Conservation (phyloP, 2,797 vertebrate species). For the Scarus forsteni region DNA sequence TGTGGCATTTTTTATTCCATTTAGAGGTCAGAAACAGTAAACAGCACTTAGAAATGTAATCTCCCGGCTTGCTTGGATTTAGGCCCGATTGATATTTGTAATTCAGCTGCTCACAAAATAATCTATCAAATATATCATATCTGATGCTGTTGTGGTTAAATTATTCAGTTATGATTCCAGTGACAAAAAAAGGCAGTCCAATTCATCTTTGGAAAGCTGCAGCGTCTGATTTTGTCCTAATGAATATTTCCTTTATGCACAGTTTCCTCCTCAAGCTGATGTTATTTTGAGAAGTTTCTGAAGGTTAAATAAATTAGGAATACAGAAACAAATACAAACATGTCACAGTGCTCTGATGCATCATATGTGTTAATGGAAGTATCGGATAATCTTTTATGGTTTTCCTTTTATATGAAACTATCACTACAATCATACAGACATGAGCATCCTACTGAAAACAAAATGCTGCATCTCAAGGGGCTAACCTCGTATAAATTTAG, state of each 20-base stretch:
- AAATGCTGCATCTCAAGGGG: no score
- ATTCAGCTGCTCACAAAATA: constrained; percentile 20
- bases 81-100: constrained; percentile 39
- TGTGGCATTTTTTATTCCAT: constrained; percentile 39
- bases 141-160: constrained; percentile 12
- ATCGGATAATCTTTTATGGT: no score
- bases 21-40: constrained; percentile 50
- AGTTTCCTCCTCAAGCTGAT: constrained; percentile 26
- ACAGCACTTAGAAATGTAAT: constrained; percentile 51
- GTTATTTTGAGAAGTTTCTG: neutral
- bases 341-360: no score
- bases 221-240: constrained; percentile 32
- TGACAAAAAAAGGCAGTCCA: constrained; percentile 35
- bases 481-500: no score
- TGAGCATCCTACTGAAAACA: no score
- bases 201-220: constrained; percentile 28
- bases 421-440: no score
- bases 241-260: constrained; percentile 41
- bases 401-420: no score
- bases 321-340: no score
- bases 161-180: constrained; percentile 28
- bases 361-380: no score
- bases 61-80: constrained; percentile 39
- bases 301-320: neutral
- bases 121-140: constrained; percentile 45